These are phyloP conservation scores for Rhinophrynus dorsalis DNA, from an alignment of 2,797 vertebrate genomes.

Conservation along the genomic window DNA sequence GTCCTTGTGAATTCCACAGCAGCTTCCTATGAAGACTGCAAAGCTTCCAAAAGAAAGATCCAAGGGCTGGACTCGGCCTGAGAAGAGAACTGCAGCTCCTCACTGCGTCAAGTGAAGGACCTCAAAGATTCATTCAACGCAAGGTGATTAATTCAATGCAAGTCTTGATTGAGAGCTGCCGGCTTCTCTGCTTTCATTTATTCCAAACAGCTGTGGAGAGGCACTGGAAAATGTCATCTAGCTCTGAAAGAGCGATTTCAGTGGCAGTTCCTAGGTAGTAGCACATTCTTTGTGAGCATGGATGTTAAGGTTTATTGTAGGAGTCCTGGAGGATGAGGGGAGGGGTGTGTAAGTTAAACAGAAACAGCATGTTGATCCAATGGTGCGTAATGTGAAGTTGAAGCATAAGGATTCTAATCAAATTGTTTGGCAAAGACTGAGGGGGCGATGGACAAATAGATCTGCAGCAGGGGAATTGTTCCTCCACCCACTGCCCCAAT, in stretches of 20 bases:
- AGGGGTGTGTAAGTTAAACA: conserved; percentile 38
- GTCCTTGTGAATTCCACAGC: conserved; percentile 60
- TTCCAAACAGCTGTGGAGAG: conserved; percentile 58
- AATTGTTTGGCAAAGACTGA: conserved; percentile 75
- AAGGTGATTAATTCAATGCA: conserved; percentile 51
- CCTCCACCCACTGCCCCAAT: background rate
- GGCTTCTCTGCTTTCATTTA: conserved; percentile 58
- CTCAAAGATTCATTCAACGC: conserved; percentile 75
- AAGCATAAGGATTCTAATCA: conserved; percentile 75
- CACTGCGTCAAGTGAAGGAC: conserved; percentile 73
- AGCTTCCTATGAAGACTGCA: conserved; percentile 56
- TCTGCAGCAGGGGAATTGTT: conserved; percentile 4
- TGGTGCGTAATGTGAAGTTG: conserved; percentile 32
- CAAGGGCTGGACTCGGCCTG: conserved; percentile 60
- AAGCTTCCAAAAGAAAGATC: conserved; percentile 61
- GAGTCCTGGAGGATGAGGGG: conserved; percentile 52
- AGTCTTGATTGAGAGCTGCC: conserved; percentile 58
- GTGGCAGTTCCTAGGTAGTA: conserved; percentile 62
- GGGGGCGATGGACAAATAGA: conserved; percentile 63
- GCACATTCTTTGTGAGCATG: conserved; percentile 68
- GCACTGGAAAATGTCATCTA: conserved; percentile 47
- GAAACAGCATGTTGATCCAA: conserved; percentile 42
- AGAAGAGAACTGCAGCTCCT: conserved; percentile 63
- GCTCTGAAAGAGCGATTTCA: conserved; percentile 54
- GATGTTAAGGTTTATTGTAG: conserved; percentile 56